Conservation (phyloP, 1,140 invertebrate genomes). For the Oncopeltus fasciatus region DNA sequence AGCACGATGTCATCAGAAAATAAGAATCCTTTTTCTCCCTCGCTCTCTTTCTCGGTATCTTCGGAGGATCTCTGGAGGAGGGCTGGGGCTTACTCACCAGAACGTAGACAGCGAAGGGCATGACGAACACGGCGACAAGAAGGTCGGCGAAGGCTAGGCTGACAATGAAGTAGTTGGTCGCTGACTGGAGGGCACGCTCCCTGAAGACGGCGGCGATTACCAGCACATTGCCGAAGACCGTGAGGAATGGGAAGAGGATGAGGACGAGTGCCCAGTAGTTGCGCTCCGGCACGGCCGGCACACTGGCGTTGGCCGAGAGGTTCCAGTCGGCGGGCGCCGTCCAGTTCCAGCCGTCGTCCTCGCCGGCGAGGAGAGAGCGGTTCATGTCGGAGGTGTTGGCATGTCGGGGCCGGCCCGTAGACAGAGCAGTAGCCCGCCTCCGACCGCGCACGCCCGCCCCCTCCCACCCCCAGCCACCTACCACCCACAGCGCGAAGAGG, state of each 20-base stretch:
- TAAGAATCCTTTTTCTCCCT: too few species aligned
- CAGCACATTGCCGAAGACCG: slow-evolving; percentile 89
- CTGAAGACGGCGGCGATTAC: slow-evolving; percentile 86
- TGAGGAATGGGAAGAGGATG: slow-evolving; percentile 80
- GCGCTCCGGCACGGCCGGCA: background rate
- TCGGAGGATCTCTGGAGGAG: background rate
- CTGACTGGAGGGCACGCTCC: slow-evolving; percentile 79
- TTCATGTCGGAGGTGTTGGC: background rate
- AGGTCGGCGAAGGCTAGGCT: slow-evolving; percentile 93
- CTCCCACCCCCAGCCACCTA: background rate
- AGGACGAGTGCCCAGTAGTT: slow-evolving; percentile 65
- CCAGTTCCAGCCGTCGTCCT: background rate
- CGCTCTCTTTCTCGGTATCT: background rate
- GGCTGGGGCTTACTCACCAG: slow-evolving; percentile 23
- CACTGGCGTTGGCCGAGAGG: background rate
- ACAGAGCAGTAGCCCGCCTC: background rate
- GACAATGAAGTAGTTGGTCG: slow-evolving; percentile 97
- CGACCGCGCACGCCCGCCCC: background rate
- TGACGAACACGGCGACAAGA: slow-evolving; percentile 87
- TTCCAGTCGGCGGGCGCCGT: background rate
- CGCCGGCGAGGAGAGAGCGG: background rate
- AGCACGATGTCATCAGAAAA: too few species aligned
- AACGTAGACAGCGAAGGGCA: slow-evolving; percentile 96
- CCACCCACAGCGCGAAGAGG: background rate
- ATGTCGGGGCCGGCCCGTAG: slow-evolving; percentile 5